phyloP scores from a whole-genome alignment of 2,888 invertebrate species.

The Drosophila neonasuta region DNA sequence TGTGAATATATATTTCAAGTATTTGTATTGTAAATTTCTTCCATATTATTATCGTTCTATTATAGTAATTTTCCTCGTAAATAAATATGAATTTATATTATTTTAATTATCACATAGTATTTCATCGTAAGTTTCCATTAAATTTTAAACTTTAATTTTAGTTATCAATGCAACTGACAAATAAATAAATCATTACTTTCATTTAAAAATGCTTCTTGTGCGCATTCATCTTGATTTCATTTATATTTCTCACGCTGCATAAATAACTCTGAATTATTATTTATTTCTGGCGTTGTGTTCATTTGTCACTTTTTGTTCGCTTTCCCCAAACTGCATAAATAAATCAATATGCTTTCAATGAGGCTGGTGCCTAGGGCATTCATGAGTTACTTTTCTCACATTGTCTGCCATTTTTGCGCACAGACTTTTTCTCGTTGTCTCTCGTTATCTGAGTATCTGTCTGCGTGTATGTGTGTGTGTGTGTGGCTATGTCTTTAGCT shows the following conservation, averaged over 20 bases:
- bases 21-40: too few species aligned
- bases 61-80: too few species aligned
- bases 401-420: conserved; percentile 30
- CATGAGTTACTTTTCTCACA: conserved; percentile 46
- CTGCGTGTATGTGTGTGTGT: neutral
- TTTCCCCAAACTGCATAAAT: neutral
- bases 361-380: conserved; percentile 24
- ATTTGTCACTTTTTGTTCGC: neutral
- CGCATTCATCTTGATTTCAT: neutral
- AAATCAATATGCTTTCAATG: conserved; percentile 17
- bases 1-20: too few species aligned
- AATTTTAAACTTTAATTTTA: too few species aligned
- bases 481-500: conserved; percentile 17
- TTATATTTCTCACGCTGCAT: neutral
- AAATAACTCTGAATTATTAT: conserved; percentile 1
- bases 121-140: too few species aligned
- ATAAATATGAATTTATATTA: too few species aligned
- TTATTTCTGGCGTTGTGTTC: neutral
- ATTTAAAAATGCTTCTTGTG: neutral
- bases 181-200: neutral
- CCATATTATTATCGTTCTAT: too few species aligned
- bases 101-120: too few species aligned
- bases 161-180: neutral
- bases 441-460: neutral
- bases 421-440: neutral